Conservation (phyloP, 2,888 invertebrate species). For the Drosophila pseudotakahashii region DNA sequence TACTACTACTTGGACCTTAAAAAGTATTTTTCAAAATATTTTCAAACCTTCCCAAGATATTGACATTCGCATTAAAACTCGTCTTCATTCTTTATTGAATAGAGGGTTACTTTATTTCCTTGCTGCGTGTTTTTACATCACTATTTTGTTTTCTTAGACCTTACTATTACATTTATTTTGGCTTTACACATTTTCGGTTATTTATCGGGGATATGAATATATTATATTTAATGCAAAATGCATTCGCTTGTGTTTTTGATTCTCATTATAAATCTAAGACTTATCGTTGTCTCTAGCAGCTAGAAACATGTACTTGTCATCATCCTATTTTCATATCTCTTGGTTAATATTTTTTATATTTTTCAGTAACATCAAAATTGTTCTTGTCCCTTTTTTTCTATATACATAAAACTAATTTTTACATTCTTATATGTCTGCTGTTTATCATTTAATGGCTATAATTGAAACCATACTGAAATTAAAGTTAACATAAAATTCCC, state of each 20-base stretch:
- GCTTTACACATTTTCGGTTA: conserved; percentile 35
- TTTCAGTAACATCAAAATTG: conserved; percentile 16
- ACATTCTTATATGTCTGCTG: conserved; percentile 9
- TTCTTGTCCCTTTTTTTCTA: conserved; percentile 46
- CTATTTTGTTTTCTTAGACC: conserved; percentile 22
- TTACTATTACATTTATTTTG: conserved; percentile 26
- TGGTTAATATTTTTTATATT: conserved; percentile 20
- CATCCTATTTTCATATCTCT: conserved; percentile 12
- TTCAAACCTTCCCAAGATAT: too few species aligned
- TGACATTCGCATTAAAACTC: too few species aligned
- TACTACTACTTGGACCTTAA: too few species aligned
- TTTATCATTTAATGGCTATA: conserved; percentile 5
- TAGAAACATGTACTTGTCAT: conserved; percentile 54
- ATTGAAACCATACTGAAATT: conserved; percentile 32
- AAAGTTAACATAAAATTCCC: conserved; percentile 1
- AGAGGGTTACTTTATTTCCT: conserved; percentile 26
- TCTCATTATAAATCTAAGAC: conserved; percentile 40
- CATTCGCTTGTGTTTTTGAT: conserved; percentile 29
- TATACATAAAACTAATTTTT: conserved; percentile 53
- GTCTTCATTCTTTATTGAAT: conserved; percentile 32
- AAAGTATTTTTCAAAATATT: too few species aligned
- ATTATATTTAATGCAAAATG: conserved; percentile 64
- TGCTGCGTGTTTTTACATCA: conserved; percentile 58
- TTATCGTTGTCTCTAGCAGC: conserved; percentile 37
- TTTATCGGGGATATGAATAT: conserved; percentile 62